Conservation (phyloP, 2,797 vertebrate genomes). For the Argyrosomus regius region DNA sequence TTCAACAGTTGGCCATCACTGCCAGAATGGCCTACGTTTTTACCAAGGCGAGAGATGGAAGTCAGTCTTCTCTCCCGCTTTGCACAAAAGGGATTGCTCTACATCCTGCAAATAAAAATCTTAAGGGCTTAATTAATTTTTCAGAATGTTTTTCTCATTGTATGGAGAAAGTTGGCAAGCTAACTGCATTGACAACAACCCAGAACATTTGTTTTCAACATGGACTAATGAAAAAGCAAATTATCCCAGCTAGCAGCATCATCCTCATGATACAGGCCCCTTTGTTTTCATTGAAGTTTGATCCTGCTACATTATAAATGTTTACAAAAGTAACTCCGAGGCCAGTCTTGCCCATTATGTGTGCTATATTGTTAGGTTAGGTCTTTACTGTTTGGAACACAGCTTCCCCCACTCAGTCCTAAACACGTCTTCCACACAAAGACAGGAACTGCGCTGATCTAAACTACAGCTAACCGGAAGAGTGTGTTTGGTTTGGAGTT, state of each 20-base stretch:
- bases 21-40: conserved; percentile 66
- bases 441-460: conserved; percentile 75
- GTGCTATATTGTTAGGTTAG: conserved; percentile 35
- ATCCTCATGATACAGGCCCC: neutral
- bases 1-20: conserved; percentile 66
- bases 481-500: conserved; percentile 67
- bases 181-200: neutral
- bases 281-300: conserved; percentile 19
- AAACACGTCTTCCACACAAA: conserved; percentile 75
- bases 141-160: neutral
- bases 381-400: conserved; percentile 55
- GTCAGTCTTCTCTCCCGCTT: conserved; percentile 16
- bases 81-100: conserved; percentile 17
- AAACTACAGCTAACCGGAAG: conserved; percentile 67
- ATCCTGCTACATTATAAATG: neutral
- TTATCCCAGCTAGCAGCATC: neutral
- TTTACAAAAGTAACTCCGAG: conserved; percentile 16
- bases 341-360: neutral
- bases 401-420: conserved; percentile 65
- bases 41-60: conserved; percentile 38
- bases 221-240: neutral
- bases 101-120: conserved; percentile 5
- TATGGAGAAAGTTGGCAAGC: neutral
- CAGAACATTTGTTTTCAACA: neutral
- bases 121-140: conserved; percentile 4